phyloP scores from a whole-genome alignment of 1,140 invertebrate genomes.

The Acromyrmex echinatior region DNA sequence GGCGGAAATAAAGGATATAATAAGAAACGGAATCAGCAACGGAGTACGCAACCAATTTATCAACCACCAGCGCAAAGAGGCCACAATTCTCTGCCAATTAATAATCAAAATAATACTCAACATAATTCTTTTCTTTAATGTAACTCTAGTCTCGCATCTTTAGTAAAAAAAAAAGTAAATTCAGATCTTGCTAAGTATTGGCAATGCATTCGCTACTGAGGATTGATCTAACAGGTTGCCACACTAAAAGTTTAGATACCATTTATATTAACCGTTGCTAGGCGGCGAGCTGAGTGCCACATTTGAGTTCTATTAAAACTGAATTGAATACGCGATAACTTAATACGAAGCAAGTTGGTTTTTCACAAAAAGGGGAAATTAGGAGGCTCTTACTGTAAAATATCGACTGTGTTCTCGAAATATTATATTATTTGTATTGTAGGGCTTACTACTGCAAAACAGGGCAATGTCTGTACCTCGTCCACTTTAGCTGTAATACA shows the following conservation, averaged over 20 bases:
- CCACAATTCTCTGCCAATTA: constrained; percentile 68
- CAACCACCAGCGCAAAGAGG: constrained; percentile 84
- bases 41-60: constrained; percentile 84
- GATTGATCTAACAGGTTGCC: constrained; percentile 56
- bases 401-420: constrained; percentile 68
- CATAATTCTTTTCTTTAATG: constrained; percentile 72
- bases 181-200: constrained; percentile 52
- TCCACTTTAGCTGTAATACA: constrained; percentile 70
- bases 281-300: constrained; percentile 54
- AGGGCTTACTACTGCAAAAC: constrained; percentile 61
- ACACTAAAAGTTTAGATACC: constrained; percentile 51
- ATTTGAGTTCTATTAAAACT: constrained; percentile 62
- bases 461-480: constrained; percentile 68
- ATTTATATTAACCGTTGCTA: constrained; percentile 30
- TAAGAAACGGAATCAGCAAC: constrained; percentile 80
- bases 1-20: constrained; percentile 77
- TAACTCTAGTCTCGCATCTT: constrained; percentile 62
- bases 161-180: constrained; percentile 58
- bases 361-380: constrained; percentile 47
- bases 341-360: constrained; percentile 63
- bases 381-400: constrained; percentile 42
- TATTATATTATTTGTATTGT: constrained; percentile 71
- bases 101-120: constrained; percentile 67
- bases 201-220: constrained; percentile 66
- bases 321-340: constrained; percentile 64